Conservation (phyloP, 1,140 invertebrate species). For the Drosophila tristis region DNA sequence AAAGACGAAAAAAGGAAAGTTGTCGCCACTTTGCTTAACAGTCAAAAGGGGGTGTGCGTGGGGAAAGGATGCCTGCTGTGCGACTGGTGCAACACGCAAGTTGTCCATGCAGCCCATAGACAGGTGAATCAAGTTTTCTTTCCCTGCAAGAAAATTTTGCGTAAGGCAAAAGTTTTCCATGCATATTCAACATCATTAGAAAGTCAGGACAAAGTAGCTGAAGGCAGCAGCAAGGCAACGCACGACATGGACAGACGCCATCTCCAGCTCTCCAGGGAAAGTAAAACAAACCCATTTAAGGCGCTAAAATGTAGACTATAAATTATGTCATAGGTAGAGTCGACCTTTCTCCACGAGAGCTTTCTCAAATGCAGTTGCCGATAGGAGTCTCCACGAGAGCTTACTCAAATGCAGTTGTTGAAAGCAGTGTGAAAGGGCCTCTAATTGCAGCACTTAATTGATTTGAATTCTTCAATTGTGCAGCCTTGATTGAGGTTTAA, state of each 20-base stretch:
- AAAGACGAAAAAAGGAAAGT: conserved; percentile 36
- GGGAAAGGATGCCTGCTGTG: background rate
- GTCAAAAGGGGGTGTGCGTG: background rate
- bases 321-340: conserved; percentile 63
- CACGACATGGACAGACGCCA: conserved; percentile 3
- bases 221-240: conserved; percentile 33
- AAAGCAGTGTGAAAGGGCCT: conserved; percentile 32
- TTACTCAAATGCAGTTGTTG: conserved; percentile 5
- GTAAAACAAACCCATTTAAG: conserved; percentile 46
- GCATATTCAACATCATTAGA: conserved; percentile 82
- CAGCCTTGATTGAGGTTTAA: conserved; percentile 1
- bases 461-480: conserved; percentile 1
- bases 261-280: conserved; percentile 8
- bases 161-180: conserved; percentile 68
- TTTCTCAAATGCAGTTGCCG: conserved; percentile 7
- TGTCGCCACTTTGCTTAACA: conserved; percentile 29
- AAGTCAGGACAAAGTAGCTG: conserved; percentile 75
- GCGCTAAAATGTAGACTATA: conserved; percentile 57
- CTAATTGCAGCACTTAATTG: conserved; percentile 27
- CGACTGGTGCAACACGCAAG: conserved; percentile 25
- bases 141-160: conserved; percentile 55
- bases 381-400: conserved; percentile 41
- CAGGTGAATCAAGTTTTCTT: conserved; percentile 60
- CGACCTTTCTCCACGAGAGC: conserved; percentile 16
- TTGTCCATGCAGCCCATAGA: conserved; percentile 15